phyloP scores from a whole-genome alignment of 2,797 vertebrate species.

The Zonotrichia albicollis region DNA sequence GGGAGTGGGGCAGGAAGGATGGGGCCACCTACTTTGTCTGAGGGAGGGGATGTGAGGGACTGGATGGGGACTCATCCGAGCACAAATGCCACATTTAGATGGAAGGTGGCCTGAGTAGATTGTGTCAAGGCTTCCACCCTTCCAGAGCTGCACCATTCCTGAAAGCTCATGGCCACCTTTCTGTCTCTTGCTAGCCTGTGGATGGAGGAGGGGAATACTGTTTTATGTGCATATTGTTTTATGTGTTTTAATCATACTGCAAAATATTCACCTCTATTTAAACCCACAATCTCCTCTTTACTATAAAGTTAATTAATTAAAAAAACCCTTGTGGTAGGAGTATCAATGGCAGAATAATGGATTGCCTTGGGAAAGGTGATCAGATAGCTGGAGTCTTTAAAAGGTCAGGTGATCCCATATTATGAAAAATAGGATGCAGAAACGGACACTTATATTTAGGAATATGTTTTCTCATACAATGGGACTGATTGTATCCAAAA shows the following conservation, averaged over 20 bases:
- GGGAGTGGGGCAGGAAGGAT: not conserved
- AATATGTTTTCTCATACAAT: not conserved
- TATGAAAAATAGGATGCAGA: not conserved
- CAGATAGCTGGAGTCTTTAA: not conserved
- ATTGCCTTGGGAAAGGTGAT: not conserved
- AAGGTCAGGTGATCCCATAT: not conserved
- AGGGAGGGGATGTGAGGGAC: not conserved
- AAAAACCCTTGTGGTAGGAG: not conserved
- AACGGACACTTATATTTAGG: not conserved
- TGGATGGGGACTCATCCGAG: not conserved
- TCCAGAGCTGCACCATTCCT: not conserved
- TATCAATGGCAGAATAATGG: conserved; percentile 14
- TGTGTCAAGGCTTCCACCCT: not conserved
- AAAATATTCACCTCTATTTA: conserved; percentile 18
- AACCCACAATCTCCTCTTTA: not conserved
- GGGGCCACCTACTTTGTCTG: not conserved
- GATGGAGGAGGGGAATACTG: not conserved
- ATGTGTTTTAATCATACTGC: not conserved
- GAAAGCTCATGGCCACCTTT: not conserved
- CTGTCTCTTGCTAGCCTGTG: not conserved
- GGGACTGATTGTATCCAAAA: not conserved
- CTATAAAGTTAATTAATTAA: conserved; percentile 1
- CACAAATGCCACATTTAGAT: not conserved
- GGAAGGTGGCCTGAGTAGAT: not conserved
- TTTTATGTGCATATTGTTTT: no score